Percentiles rank a stretch among this genome's conserved stretches.
phyloP scores from a whole-genome alignment of 37 sponge, comb jelly and placozoan genomes.

The Bolinopsis microptera region DNA sequence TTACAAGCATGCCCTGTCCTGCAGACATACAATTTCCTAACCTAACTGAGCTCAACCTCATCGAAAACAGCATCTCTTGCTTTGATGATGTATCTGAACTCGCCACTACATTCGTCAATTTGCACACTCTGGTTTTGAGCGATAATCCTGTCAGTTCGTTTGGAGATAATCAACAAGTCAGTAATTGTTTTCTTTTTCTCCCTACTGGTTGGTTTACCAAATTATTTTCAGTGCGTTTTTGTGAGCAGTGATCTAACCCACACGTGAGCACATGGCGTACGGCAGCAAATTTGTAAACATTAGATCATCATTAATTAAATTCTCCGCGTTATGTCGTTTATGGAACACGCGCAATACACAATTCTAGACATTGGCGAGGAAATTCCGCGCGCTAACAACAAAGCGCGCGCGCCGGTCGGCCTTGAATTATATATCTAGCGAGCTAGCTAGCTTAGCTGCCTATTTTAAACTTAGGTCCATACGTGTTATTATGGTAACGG shows the following conservation, averaged over 20 bases:
- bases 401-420: no score
- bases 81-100: neutral
- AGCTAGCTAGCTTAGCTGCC: no score
- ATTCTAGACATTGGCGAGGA: neutral
- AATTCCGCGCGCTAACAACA: neutral
- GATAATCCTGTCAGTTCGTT: slow-evolving; percentile 39
- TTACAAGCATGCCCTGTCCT: neutral
- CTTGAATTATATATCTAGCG: no score
- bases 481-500: no score
- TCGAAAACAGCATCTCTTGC: neutral
- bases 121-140: slow-evolving; percentile 21
- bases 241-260: no score
- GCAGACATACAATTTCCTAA: neutral
- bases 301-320: neutral
- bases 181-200: neutral
- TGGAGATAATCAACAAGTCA: slow-evolving; percentile 45
- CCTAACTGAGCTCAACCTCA: slow-evolving; percentile 30
- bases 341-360: no score
- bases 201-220: no score
- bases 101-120: neutral
- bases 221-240: no score
- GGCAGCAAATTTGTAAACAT: neutral
- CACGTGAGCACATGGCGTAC: neutral
- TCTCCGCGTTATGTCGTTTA: no score
- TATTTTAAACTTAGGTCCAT: no score